Percentiles rank a stretch among this genome's conserved stretches.
Evolutionary conservation across 1,140 invertebrate species (phyloP).

Genomic region (Bombus soroeensis): DNA sequence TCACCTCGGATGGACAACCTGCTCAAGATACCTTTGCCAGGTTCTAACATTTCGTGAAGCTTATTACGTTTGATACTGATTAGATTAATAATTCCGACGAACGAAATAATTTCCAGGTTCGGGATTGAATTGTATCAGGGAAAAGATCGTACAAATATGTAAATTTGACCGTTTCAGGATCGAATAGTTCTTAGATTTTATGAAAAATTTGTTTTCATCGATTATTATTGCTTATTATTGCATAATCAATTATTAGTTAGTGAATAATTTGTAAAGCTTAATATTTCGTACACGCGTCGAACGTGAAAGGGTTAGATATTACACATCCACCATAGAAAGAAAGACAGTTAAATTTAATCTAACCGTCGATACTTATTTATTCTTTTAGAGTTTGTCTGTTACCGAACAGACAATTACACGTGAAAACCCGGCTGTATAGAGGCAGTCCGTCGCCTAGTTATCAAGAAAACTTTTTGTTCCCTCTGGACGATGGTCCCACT

Average conservation of each 20-base stretch:
- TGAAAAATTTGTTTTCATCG: too few species aligned
- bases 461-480: constrained; percentile 90
- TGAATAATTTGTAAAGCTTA: too few species aligned
- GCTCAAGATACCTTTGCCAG: constrained; percentile 89
- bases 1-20: constrained; percentile 85
- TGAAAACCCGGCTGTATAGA: constrained; percentile 89
- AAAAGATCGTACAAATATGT: too few species aligned
- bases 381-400: constrained; percentile 86
- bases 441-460: constrained; percentile 87
- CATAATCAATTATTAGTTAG: too few species aligned
- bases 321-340: not conserved
- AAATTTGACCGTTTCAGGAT: not conserved
- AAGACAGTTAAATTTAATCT: not conserved
- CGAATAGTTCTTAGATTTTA: not conserved
- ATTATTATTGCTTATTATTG: too few species aligned
- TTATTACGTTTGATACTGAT: not conserved
- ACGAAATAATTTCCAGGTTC: too few species aligned
- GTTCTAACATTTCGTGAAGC: constrained; percentile 43
- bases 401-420: constrained; percentile 88
- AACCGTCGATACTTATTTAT: not conserved
- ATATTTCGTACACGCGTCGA: too few species aligned
- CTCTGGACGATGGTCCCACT: constrained; percentile 82
- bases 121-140: too few species aligned
- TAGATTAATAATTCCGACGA: too few species aligned
- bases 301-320: not conserved